Evolutionary conservation across 2,113 vertebrate genomes (phyloP).

Genomic region (Trematocara nigrifrons): DNA sequence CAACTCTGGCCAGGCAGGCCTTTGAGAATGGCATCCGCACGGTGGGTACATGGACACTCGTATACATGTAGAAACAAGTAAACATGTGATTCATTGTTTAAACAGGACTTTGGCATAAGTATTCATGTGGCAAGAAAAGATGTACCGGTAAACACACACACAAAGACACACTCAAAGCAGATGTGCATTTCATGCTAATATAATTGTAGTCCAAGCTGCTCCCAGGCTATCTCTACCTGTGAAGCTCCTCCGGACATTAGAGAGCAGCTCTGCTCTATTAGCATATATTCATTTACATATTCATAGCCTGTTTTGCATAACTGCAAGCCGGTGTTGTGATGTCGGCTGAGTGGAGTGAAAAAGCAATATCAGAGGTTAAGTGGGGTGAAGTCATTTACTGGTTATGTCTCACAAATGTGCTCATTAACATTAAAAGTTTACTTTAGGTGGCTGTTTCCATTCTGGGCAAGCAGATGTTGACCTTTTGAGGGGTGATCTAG

Average conservation of each 20-base stretch:
- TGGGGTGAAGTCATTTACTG: constrained; percentile 16
- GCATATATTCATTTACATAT: constrained; percentile 41
- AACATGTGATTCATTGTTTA: not conserved
- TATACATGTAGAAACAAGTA: not conserved
- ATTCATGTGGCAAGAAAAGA: not conserved
- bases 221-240: not conserved
- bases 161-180: not conserved
- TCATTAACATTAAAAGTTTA: not conserved
- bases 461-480: not conserved
- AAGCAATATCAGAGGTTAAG: constrained; percentile 25
- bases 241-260: constrained; percentile 8
- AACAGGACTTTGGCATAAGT: not conserved
- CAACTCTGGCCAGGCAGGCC: constrained; percentile 90
- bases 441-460: not conserved
- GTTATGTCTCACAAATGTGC: not conserved
- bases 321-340: constrained; percentile 9
- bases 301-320: constrained; percentile 30
- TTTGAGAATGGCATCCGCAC: constrained; percentile 95
- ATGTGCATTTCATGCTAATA: not conserved
- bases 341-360: not conserved
- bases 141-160: not conserved
- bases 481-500: not conserved
- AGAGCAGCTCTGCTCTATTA: not conserved
- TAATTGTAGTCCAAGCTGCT: not conserved
- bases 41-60: constrained; percentile 70